Evolutionary conservation across 1,140 invertebrate genomes (phyloP).

Genomic region (Helicoverpa armigera): DNA sequence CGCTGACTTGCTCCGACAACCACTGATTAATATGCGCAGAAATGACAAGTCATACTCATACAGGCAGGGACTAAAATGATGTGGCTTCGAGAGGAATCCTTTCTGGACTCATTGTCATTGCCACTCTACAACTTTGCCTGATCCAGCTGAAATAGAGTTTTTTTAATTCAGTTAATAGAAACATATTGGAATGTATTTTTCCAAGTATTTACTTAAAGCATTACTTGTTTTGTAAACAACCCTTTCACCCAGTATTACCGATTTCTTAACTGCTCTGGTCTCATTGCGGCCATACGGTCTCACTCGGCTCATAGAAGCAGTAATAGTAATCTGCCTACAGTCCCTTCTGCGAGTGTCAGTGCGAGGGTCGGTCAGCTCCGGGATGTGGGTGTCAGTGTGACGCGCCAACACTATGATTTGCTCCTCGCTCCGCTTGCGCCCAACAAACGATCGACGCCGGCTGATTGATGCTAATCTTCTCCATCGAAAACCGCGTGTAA

Average conservation of each 20-base stretch:
- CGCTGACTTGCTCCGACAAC: conserved; percentile 66
- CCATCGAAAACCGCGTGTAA: conserved; percentile 74
- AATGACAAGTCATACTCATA: not conserved
- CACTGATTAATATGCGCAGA: conserved; percentile 57
- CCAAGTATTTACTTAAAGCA: too few relatives aligned
- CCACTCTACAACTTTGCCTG: too few relatives aligned
- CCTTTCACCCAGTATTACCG: too few relatives aligned
- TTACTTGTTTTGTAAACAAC: too few relatives aligned
- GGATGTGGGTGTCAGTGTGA: conserved; percentile 81
- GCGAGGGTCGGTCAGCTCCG: conserved; percentile 34
- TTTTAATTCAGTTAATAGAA: too few relatives aligned
- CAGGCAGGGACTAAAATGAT: not conserved
- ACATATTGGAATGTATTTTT: too few relatives aligned
- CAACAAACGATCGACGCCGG: conserved; percentile 74
- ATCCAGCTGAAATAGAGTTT: too few relatives aligned
- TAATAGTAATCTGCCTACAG: not conserved
- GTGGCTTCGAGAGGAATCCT: not conserved
- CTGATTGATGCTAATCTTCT: conserved; percentile 68
- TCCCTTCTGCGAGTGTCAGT: not conserved
- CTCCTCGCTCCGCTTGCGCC: conserved; percentile 75
- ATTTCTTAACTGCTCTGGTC: too few relatives aligned
- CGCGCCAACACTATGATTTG: conserved; percentile 81
- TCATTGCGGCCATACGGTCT: too few relatives aligned
- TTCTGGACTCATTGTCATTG: too few relatives aligned
- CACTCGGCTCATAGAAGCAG: not conserved